phyloP scores from a whole-genome alignment of 2,888 invertebrate species.

The Nematopogon swammerdamellus region DNA sequence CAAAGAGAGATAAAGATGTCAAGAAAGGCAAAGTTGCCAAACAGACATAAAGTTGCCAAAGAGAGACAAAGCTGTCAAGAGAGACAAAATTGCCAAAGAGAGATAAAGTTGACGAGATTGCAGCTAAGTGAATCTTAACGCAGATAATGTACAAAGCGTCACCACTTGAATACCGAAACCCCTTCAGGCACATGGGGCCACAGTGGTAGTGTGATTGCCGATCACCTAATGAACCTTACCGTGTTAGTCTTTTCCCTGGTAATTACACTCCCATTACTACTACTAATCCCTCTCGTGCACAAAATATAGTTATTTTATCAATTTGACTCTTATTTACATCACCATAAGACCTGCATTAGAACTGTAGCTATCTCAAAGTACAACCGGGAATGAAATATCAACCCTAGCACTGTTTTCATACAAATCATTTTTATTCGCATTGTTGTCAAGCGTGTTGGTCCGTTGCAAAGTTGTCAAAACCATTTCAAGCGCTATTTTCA shows the following conservation, averaged over 20 bases:
- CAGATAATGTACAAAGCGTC: slow-evolving; percentile 23
- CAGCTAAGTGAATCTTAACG: slow-evolving; percentile 30
- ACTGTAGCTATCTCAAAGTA: background rate
- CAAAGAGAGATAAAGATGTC: no score
- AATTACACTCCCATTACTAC: slow-evolving; percentile 50
- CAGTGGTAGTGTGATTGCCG: slow-evolving; percentile 33
- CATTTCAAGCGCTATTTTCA: background rate
- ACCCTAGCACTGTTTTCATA: background rate
- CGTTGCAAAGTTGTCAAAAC: no score
- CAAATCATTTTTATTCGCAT: background rate
- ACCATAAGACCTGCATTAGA: background rate
- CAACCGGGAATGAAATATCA: background rate
- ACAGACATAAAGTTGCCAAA: no score
- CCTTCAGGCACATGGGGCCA: slow-evolving; percentile 20
- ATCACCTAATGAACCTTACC: slow-evolving; percentile 46
- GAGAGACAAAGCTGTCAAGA: no score
- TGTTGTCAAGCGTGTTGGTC: background rate
- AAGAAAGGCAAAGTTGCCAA: no score
- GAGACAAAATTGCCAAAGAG: no score
- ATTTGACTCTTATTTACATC: background rate
- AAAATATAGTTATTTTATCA: background rate
- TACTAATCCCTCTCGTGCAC: slow-evolving; percentile 33
- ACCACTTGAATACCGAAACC: slow-evolving; percentile 31
- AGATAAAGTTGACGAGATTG: slow-evolving; percentile 20
- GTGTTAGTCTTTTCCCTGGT: slow-evolving; percentile 52